Conservation (phyloP, 2,888 invertebrate genomes). For the Orthosia gracilis region DNA sequence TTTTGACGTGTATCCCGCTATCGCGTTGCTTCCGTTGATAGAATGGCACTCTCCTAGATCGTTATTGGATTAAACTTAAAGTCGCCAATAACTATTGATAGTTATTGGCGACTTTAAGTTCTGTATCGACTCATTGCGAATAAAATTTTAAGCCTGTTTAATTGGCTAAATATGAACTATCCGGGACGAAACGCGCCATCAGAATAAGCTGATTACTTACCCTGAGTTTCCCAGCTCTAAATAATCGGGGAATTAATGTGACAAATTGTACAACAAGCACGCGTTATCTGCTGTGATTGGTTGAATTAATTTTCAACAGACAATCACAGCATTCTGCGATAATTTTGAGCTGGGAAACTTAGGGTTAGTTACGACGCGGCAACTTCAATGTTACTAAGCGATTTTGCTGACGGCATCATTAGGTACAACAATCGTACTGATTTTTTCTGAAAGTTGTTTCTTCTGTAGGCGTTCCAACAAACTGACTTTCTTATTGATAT, state of each 20-base stretch:
- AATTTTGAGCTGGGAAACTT: too few relatives aligned
- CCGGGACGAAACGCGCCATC: background rate
- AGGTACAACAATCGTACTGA: background rate
- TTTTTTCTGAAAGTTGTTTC: background rate
- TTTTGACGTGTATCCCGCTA: too few relatives aligned
- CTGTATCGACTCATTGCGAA: background rate
- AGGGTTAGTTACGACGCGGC: background rate
- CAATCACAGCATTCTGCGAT: too few relatives aligned
- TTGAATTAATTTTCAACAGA: too few relatives aligned
- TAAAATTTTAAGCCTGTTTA: background rate
- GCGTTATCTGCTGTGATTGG: too few relatives aligned
- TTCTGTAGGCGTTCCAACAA: background rate
- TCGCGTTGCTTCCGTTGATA: too few relatives aligned
- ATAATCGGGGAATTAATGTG: too few relatives aligned
- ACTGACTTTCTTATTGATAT: background rate
- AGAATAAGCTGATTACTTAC: constrained; percentile 18
- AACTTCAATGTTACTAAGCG: background rate
- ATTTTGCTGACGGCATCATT: background rate
- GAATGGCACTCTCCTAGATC: too few relatives aligned
- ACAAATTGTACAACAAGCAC: too few relatives aligned
- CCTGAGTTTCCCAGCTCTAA: too few relatives aligned
- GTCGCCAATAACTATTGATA: too few relatives aligned
- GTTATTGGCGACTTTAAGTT: background rate
- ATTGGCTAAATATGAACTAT: background rate
- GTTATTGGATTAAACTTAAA: too few relatives aligned